These are phyloP conservation scores for Megalops atlanticus DNA, from an alignment of 2,113 vertebrate species.

Conservation along the genomic window DNA sequence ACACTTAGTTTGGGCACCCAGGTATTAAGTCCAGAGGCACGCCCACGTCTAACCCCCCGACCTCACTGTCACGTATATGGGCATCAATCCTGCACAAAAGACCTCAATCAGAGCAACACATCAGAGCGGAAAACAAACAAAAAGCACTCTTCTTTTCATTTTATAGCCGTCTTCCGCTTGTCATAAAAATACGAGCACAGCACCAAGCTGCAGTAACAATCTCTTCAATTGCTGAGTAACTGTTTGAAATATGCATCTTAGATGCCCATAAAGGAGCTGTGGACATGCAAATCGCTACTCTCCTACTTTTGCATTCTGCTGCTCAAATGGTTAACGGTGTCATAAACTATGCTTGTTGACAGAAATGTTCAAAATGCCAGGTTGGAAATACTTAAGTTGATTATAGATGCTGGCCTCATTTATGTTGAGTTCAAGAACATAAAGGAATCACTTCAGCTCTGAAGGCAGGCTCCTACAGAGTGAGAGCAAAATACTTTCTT, in stretches of 20 bases:
- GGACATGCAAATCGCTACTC: slow-evolving; percentile 69
- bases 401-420: slow-evolving; percentile 65
- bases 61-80: neutral
- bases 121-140: neutral
- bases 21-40: neutral
- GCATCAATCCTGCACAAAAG: neutral
- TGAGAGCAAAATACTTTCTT: slow-evolving; percentile 28
- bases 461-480: slow-evolving; percentile 45
- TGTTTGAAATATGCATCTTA: slow-evolving; percentile 61
- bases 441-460: slow-evolving; percentile 59
- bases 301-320: slow-evolving; percentile 62
- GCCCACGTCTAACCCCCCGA: neutral
- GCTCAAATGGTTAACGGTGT: slow-evolving; percentile 70
- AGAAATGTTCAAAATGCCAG: slow-evolving; percentile 62
- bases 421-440: slow-evolving; percentile 52
- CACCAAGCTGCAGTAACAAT: neutral
- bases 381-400: slow-evolving; percentile 64
- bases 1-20: slow-evolving; percentile 48
- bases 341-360: slow-evolving; percentile 69
- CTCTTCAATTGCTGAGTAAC: slow-evolving; percentile 51
- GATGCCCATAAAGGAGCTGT: slow-evolving; percentile 68
- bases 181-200: slow-evolving; percentile 4
- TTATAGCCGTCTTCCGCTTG: neutral
- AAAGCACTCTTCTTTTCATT: neutral
- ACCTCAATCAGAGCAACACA: neutral